phyloP scores from a whole-genome alignment of 2,113 vertebrate species.

The Vidua chalybeata region DNA sequence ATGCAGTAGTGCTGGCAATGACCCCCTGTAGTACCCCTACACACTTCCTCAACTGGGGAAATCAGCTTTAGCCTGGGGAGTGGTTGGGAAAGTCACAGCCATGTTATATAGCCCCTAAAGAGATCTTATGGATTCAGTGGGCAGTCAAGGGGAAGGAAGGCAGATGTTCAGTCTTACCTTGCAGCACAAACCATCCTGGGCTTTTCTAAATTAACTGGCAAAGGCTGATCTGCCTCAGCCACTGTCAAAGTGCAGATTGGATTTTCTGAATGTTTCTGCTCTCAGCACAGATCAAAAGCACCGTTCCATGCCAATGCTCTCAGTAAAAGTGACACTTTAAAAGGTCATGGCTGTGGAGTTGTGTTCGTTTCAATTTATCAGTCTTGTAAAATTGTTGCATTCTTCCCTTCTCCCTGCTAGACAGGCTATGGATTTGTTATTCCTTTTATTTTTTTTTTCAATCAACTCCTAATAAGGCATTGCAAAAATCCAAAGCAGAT shows the following conservation, averaged over 20 bases:
- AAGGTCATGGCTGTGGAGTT: constrained; percentile 43
- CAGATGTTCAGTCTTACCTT: background rate
- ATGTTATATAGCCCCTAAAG: background rate
- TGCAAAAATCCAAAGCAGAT: background rate
- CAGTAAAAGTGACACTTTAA: constrained; percentile 29
- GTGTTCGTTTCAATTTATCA: constrained; percentile 6
- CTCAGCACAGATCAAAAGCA: constrained; percentile 37
- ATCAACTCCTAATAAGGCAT: background rate
- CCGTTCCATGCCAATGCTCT: background rate
- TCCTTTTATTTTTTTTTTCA: background rate
- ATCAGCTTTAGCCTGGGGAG: background rate
- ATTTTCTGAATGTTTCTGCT: constrained; percentile 30
- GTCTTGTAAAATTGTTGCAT: constrained; percentile 10
- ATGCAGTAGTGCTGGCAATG: background rate
- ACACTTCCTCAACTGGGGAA: background rate
- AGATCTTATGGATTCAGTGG: background rate
- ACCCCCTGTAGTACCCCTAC: background rate
- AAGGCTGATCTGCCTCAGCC: background rate
- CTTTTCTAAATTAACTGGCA: background rate
- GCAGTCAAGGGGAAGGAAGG: background rate
- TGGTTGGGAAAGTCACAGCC: background rate
- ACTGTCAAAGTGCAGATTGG: background rate
- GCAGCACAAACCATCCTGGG: background rate
- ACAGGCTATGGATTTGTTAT: background rate
- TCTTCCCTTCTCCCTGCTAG: background rate